Base-by-base conservation (phyloP, 2,797 vertebrate species). In the Streptopelia turtur region DNA sequence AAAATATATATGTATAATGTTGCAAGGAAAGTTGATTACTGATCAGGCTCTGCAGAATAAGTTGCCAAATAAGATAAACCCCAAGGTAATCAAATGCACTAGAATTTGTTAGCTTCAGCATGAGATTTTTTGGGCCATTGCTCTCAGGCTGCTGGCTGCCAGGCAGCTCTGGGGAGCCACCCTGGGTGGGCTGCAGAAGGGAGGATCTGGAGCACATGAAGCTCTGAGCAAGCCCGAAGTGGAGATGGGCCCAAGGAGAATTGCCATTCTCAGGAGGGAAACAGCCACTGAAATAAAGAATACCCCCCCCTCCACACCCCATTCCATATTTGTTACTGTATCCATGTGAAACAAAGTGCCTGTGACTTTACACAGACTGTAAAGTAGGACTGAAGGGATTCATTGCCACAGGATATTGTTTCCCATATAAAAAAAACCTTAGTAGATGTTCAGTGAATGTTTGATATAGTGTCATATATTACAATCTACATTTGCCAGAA, bases 321-420 rank as follows among this genome's bases (percentile, higher is more conserved):
- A 39, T 28, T 6, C n/a, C 14, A 3, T 52, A 64, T 69, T 71
- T 11, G 4, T 81, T 71, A 49, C 47, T 78, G 66, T 47, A 72
- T 45, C 28, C 83, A 79, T 31, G 49, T 70, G 82, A 93, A 94
- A 82, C 59, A 45, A 94, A 93, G 72, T 56, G 69, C 61, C 77
- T 91, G 69, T 72, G 71, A 95, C 82, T 91, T 92, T 76, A 93
- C n/a, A 53, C 37, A 83, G 18, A 6, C 85, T 79, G n/a, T 93
- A 76, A 91, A 91, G 35, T 12, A 76, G 55, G 83, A 65, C 59
- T 72, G 79, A 88, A 86, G 70, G 56, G 65, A 91, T 96, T 74
- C 52, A 45, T 83, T 91, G 91, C 66, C 91, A 88, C 39, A 88
- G 63, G 83, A 92, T 91, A 83, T 87, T 88, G 53, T 92, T 95